A percentile compares a stretch with the other conserved stretches of the same genome.
Evolutionary conservation across 2,797 vertebrate species (phyloP).

Genomic region (Acanthiza pusilla): DNA sequence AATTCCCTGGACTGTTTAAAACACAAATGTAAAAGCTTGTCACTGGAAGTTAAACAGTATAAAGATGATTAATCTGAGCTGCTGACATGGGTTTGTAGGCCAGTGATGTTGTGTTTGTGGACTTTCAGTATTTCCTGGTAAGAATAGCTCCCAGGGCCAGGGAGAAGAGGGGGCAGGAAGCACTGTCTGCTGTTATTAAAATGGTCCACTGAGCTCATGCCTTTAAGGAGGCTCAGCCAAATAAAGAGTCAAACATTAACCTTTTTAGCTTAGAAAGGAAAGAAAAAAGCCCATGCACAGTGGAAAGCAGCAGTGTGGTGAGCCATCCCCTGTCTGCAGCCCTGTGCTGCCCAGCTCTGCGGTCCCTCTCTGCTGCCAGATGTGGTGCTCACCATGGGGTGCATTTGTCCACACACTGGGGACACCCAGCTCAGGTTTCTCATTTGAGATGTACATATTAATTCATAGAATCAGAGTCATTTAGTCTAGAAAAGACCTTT

Average conservation of each 20-base stretch:
- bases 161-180: slow-evolving; percentile 7
- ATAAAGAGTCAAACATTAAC: slow-evolving; percentile 32
- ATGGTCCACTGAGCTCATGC: slow-evolving; percentile 48
- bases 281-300: background rate
- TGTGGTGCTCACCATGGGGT: background rate
- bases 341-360: background rate
- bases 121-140: background rate
- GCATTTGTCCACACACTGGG: fast-evolving
- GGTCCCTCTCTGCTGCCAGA: background rate
- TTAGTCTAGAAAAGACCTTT: background rate
- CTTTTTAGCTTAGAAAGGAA: background rate
- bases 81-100: background rate
- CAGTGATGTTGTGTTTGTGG: background rate
- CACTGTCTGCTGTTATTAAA: slow-evolving; percentile 37
- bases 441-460: background rate
- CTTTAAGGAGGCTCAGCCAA: background rate
- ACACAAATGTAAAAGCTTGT: background rate
- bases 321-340: background rate
- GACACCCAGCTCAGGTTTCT: fast-evolving
- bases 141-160: slow-evolving; percentile 7
- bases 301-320: background rate
- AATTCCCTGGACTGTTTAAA: background rate
- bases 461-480: background rate
- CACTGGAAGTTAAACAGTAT: background rate
- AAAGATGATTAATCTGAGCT: slow-evolving; percentile 11